phyloP scores from a whole-genome alignment of 2,888 invertebrate genomes.

The Digitonthophagus gazella region DNA sequence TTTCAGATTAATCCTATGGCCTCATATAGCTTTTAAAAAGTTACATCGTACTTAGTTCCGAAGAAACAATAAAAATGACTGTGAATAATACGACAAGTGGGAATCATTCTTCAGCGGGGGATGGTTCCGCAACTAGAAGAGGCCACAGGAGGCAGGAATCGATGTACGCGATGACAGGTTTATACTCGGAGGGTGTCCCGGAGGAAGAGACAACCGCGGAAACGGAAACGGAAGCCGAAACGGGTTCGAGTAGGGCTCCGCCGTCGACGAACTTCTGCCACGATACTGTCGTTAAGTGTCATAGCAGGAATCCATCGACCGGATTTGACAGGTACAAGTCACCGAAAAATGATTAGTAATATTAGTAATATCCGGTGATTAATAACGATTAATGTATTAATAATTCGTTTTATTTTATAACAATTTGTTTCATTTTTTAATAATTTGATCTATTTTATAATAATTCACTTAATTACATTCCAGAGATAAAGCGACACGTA shows the following conservation, averaged over 20 bases:
- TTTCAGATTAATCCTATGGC: not conserved
- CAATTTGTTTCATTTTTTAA: not conserved
- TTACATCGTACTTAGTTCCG: not conserved
- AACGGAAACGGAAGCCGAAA: constrained; percentile 45
- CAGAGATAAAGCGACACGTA: constrained; percentile 59
- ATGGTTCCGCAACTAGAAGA: constrained; percentile 35
- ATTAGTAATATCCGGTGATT: not conserved
- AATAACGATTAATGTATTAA: not conserved
- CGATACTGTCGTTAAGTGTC: constrained; percentile 64
- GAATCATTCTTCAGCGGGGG: not conserved
- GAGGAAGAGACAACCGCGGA: constrained; percentile 58
- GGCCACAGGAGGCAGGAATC: constrained; percentile 74
- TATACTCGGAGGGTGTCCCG: constrained; percentile 72
- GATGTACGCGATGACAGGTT: constrained; percentile 85
- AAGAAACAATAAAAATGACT: not conserved
- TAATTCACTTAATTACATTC: constrained; percentile 23
- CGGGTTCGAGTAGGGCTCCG: constrained; percentile 32
- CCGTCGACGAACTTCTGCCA: constrained; percentile 42
- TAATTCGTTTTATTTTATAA: constrained; percentile 2
- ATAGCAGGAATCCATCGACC: constrained; percentile 78
- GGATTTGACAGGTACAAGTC: constrained; percentile 63
- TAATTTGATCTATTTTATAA: constrained; percentile 9
- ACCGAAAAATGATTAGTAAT: not conserved
- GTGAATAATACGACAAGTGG: not conserved
- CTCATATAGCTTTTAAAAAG: not conserved